phyloP scores from a whole-genome alignment of 1,140 invertebrate genomes.

The Lepeophtheirus salmonis region DNA sequence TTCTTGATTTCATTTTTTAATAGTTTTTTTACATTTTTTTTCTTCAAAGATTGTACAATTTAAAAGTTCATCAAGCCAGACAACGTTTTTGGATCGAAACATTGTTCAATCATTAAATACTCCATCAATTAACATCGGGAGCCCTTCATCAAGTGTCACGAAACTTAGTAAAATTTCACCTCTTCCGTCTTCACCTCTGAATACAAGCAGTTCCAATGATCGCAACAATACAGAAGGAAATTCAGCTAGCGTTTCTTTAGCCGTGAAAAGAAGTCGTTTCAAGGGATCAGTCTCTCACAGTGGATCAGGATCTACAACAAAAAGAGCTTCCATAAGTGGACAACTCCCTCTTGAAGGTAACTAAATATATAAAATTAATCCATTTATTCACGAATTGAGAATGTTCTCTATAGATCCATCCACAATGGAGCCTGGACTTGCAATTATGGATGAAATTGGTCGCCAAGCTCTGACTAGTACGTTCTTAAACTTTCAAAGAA shows the following conservation, averaged over 20 bases:
- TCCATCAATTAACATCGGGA: neutral
- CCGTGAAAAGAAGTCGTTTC: too few species aligned
- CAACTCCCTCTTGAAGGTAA: neutral
- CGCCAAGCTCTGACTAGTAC: conserved; percentile 9
- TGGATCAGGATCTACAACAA: neutral
- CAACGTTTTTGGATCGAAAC: conserved; percentile 12
- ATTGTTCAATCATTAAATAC: conserved; percentile 6
- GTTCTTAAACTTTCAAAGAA: conserved; percentile 1
- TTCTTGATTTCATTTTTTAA: too few species aligned
- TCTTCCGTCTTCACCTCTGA: neutral
- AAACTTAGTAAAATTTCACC: neutral
- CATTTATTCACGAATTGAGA: too few species aligned
- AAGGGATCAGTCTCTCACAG: neutral
- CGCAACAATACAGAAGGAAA: neutral
- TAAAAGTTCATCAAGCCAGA: conserved; percentile 7
- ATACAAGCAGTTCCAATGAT: neutral
- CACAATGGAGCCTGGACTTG: conserved; percentile 13
- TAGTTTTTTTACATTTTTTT: too few species aligned
- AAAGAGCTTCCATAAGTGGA: neutral
- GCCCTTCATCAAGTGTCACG: neutral
- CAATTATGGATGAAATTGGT: conserved; percentile 15
- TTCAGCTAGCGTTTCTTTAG: neutral
- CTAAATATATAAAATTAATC: too few species aligned
- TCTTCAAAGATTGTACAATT: conserved; percentile 6
- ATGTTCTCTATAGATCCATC: neutral